A percentile compares a stretch with the other conserved stretches of the same genome.
Evolutionary conservation across 2,797 vertebrate species (phyloP).

Genomic region (Echeneis naucrates): DNA sequence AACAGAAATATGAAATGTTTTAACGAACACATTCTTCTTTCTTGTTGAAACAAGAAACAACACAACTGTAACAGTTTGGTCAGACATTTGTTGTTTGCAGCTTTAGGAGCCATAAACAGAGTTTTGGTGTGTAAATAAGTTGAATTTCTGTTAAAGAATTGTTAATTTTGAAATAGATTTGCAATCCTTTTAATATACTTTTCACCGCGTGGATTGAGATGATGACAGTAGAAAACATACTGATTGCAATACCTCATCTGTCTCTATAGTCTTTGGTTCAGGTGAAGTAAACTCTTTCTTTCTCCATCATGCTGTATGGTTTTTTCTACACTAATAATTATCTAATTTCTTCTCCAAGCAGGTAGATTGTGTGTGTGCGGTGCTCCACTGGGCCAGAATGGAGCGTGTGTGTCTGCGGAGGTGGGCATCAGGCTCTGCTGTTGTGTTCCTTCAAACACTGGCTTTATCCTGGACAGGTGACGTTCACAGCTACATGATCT

Average conservation of each 20-base stretch:
- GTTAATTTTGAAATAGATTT: background rate
- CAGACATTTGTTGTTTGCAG: no score
- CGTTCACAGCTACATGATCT: background rate
- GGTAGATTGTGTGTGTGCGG: conserved; percentile 61
- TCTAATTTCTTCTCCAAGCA: conserved; percentile 42
- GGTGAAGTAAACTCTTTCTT: background rate
- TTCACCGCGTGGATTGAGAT: background rate
- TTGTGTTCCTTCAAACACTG: conserved; percentile 80
- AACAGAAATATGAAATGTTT: no score
- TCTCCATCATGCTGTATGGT: background rate
- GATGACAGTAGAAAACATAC: no score
- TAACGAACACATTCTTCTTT: no score
- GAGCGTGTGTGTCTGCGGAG: conserved; percentile 56
- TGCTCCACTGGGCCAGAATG: conserved; percentile 70
- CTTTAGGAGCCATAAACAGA: no score
- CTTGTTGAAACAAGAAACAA: background rate
- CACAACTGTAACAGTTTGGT: background rate
- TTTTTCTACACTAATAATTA: background rate
- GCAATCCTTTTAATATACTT: no score
- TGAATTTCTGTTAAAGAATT: no score
- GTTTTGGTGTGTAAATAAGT: no score
- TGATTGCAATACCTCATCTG: no score
- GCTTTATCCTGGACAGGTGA: conserved; percentile 82
- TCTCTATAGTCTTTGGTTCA: background rate
- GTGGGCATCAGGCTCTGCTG: conserved; percentile 67